Base-by-base conservation (phyloP, 2,113 vertebrate species). In the Stegastes partitus region DNA sequence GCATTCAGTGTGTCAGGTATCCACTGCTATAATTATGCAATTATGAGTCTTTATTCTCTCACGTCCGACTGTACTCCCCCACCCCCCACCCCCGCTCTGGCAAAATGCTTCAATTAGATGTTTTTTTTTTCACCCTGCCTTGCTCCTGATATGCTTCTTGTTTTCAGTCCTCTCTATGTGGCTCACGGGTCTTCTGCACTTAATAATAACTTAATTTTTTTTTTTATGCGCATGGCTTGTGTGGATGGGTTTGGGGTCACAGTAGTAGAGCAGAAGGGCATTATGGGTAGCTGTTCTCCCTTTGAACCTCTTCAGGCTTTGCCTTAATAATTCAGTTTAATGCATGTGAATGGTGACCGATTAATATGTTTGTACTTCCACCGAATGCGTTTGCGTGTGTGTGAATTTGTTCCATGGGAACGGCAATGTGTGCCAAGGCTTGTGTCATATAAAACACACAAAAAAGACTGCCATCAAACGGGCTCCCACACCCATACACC, bases 1-100 rank as follows among this genome's bases (percentile, higher is more conserved):
- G 90, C 92, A 92, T 94, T 94, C 91, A 93, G 89, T 87, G 89
- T 93, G 93, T 93, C 93, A 90, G 91, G 91, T 94, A 95, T 94
- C 91, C 92, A 86, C 92, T 94, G 93, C 86, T 93, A 81, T 94
- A 94, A 95, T 94, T 94, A 94, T 93, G 93, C 92, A 93, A 95
- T 94, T 95, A 94, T 93, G 88, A 90, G 85, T 81, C 93, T 95
- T 95, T 95, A 94, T 94, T 87, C 91, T 84, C 78, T 71, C 28
- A 31, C 79, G 57, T 91, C 81, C 85, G 26, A 87, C 88, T 92
- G 84, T 87, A 90, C 79, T 78, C 77, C 89, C 75, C 77, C 56
- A 3, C 58, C 65, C 62, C 37, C 72, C 78, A 16, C 68, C 63
- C 55, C 66, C 58, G 37, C 80, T 68, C 72, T 2, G 23, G 70